Percentiles rank a stretch among this genome's conserved stretches.
Conservation (phyloP, 2,797 vertebrate species). For the Bovichtus diacanthus region DNA sequence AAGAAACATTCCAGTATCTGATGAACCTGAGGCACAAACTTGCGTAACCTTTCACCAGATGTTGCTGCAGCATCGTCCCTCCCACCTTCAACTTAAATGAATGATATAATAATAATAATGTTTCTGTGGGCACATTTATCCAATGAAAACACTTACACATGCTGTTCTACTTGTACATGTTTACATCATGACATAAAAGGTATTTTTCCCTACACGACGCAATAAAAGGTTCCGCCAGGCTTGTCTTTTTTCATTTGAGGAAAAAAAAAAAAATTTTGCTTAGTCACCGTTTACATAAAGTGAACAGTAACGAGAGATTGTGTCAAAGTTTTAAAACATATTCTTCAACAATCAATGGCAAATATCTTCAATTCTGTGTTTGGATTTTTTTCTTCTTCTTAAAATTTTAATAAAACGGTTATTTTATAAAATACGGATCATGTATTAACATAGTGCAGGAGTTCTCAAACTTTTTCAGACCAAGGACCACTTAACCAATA, state of each 20-base stretch:
- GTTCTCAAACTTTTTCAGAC: too few relatives aligned
- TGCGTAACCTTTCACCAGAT: conserved; percentile 31
- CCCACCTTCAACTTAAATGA: not conserved
- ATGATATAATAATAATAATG: not conserved
- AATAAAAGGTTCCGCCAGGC: too few relatives aligned
- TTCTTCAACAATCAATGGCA: not conserved
- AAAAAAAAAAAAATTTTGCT: not conserved
- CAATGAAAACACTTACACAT: too few relatives aligned
- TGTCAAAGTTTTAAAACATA: not conserved
- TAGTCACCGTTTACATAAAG: not conserved
- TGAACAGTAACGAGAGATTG: not conserved
- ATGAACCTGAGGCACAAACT: conserved; percentile 11
- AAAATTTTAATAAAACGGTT: not conserved
- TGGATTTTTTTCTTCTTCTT: not conserved
- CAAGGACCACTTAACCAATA: too few relatives aligned
- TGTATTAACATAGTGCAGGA: not conserved
- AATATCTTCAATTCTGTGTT: not conserved
- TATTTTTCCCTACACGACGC: too few relatives aligned
- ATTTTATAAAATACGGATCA: not conserved
- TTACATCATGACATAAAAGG: not conserved
- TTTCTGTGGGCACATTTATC: not conserved
- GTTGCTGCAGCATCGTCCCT: conserved; percentile 28
- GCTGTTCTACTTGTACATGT: not conserved
- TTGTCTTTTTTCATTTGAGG: not conserved
- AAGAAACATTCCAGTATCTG: not conserved